Evolutionary conservation across 2,797 vertebrate species (phyloP), one percentile per base, ranked within the genome.

Genomic region (Novumbra hubbsi): DNA sequence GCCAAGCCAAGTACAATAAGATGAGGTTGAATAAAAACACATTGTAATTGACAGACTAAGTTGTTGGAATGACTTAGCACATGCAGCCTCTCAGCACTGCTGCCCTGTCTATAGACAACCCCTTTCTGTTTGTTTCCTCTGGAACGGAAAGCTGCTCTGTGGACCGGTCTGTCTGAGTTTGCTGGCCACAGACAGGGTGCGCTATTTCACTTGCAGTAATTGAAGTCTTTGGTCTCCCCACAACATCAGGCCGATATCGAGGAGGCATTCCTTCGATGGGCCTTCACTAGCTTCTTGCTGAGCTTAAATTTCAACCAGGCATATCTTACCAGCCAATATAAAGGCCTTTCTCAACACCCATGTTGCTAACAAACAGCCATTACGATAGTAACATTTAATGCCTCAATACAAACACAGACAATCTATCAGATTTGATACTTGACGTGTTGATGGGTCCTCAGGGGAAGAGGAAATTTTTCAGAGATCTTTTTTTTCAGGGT

Each of bases 401-500:
- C 66, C 49, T 49, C 71, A 14, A 70, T 17, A 70, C 24, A 16
- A 24, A 70, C 14, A 70, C 48, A 70, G 9, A 4, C 34, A 41
- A 34, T 19, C 38, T 21, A 6, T 21, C 66, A 80, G 75, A 68
- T 45, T 16, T 48, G 34, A 38, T 38, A 38, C 34, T 73, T 74
- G 50, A 63, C n/a, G 38, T 71, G 50, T 76, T 38, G 62, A 55
- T 74, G 71, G 70, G 65, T 78, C 50, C 74, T 66, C 64, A 73
- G 73, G 75, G 72, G 68, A 73, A 21, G 34, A 34, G 38, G 71
- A 74, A 57, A 74, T 72, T 80, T 78, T 76, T 68, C 71, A 72
- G 66, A 63, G 66, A 52, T 66, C 72, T 72, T 72, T 68, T 50
- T 17, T 15, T 24, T 19, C n/a, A n/a, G n/a, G n/a, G n/a, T n/a